Base-by-base conservation (phyloP, 1,140 invertebrate species). In the Cryptotermes secundus region DNA sequence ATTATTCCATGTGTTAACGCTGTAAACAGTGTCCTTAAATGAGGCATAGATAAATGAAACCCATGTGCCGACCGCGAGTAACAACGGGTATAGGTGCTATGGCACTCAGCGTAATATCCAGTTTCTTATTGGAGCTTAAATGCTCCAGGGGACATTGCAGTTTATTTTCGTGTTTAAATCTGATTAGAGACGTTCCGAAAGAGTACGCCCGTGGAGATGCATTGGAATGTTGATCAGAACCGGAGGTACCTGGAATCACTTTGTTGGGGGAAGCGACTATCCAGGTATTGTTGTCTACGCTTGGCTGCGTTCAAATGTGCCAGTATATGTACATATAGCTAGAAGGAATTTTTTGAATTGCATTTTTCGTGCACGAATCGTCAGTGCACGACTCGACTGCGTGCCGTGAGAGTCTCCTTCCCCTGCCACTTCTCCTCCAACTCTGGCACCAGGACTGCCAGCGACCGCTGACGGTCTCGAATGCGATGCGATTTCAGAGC, bases 341-440 rank as follows among this genome's bases (percentile, higher is more conserved):
- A n/a, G 53, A n/a, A 59, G 53, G 53, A 59, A 59, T 59, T 59
- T 59, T 59, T 81, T 42, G 80, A 81, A 81, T 81, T 81, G 80
- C 80, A 81, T 81, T 81, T 81, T 81, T 81, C 80, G 80, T 81
- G 80, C 80, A 81, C 80, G 80, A 81, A 81, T 36, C 80, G 19
- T 81, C 34, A 81, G 26, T 81, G 80, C 80, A 81, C 80, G 80
- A 81, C 14, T 42, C 53, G 6, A 59, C 80, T 81, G 80, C 80
- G 80, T 81, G 80, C 24, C 38, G 80, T 81, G 80, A 81, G 80
- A 81, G 19, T n/a, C 19, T 4, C 12, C 53, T 22, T 6, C 53
- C 19, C 53, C 53, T 7, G 22, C 53, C 53, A 7, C 19, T 22
- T n/a, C 53, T 1, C 26, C 26, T 22, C 26, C 38, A 9, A 9